Percentiles rank a stretch among this genome's conserved stretches.
Conservation (phyloP, 2,797 vertebrate species). For the Mareca strepera region DNA sequence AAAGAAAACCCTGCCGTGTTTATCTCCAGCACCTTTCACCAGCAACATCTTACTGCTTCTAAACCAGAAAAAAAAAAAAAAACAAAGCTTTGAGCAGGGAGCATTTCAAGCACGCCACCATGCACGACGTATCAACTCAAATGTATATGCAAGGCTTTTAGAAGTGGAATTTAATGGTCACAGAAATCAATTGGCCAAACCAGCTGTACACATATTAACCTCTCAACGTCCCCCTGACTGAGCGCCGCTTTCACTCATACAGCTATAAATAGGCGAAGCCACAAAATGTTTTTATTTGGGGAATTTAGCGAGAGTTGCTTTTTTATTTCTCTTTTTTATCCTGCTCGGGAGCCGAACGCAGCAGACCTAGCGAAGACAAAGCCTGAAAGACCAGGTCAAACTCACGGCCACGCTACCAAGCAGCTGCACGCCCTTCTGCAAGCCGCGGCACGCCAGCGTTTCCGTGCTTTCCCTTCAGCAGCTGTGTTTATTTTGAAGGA, state of each 20-base stretch:
- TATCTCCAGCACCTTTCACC: slow-evolving; percentile 13
- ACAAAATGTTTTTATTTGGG: slow-evolving; percentile 14
- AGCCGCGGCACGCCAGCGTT: not conserved
- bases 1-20: not conserved
- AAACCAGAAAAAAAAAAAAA: not conserved
- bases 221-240: slow-evolving; percentile 22
- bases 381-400: not conserved
- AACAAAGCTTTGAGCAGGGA: slow-evolving; percentile 8
- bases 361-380: not conserved
- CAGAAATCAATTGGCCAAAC: slow-evolving; percentile 68
- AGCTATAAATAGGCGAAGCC: slow-evolving; percentile 29
- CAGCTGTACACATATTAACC: slow-evolving; percentile 56
- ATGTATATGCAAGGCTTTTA: slow-evolving; percentile 27
- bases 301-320: not conserved
- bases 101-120: not conserved
- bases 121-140: slow-evolving; percentile 6
- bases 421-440: not conserved
- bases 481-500: not conserved
- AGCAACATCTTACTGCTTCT: slow-evolving; percentile 15
- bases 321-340: not conserved
- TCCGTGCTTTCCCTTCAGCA: not conserved
- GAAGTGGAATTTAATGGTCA: slow-evolving; percentile 64
- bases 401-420: not conserved
- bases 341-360: not conserved
- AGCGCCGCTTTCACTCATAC: slow-evolving; percentile 4